Conservation (phyloP, 2,888 invertebrate genomes). For the Suillia variegata region DNA sequence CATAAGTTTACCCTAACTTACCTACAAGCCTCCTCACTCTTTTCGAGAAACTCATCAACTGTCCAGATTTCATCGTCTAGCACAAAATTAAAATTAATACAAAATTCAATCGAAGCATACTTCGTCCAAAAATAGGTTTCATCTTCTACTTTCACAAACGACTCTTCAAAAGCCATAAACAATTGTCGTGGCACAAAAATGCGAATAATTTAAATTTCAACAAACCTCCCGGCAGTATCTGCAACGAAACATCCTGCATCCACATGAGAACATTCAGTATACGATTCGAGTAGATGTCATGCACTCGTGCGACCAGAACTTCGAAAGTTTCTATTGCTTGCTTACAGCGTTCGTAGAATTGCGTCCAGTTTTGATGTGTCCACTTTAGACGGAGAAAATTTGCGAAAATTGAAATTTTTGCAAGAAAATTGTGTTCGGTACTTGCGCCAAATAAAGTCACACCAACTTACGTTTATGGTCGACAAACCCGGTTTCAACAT, state of each 20-base stretch:
- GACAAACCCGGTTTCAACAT: slow-evolving; percentile 82
- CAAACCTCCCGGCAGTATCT: slow-evolving; percentile 73
- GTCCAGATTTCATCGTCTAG: slow-evolving; percentile 82
- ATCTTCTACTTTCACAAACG: neutral
- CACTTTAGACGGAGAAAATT: slow-evolving; percentile 63
- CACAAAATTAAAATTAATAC: neutral
- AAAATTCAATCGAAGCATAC: neutral
- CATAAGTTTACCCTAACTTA: too few relatives aligned
- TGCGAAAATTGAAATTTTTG: neutral
- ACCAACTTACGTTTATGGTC: slow-evolving; percentile 66
- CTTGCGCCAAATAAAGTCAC: too few relatives aligned
- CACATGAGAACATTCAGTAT: slow-evolving; percentile 85
- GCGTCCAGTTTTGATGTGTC: slow-evolving; percentile 83
- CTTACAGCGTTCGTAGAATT: slow-evolving; percentile 77
- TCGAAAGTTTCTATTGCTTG: slow-evolving; percentile 82
- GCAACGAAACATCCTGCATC: slow-evolving; percentile 85
- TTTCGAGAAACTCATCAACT: slow-evolving; percentile 83
- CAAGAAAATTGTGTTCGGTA: too few relatives aligned
- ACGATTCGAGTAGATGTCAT: slow-evolving; percentile 88
- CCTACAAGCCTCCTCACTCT: slow-evolving; percentile 80
- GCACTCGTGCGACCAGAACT: slow-evolving; percentile 75
- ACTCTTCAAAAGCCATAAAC: neutral
- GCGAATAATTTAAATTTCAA: neutral
- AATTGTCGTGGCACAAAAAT: neutral
- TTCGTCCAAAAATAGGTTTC: slow-evolving; percentile 9